Base-by-base conservation (phyloP, 2,888 invertebrate species). In the Hetaerina titia region DNA sequence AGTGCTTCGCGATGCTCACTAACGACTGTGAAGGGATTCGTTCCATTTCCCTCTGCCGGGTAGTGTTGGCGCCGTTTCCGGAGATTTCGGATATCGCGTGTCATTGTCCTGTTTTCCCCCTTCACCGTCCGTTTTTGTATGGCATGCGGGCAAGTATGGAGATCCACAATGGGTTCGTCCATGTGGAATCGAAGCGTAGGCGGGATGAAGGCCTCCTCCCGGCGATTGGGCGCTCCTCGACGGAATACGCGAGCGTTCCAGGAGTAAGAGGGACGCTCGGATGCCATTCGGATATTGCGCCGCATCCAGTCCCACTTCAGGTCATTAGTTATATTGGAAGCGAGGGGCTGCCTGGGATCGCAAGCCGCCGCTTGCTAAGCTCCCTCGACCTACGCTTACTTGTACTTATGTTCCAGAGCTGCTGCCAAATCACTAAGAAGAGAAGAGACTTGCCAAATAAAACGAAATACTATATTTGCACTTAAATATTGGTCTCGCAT, bases 211-310 rank as follows among this genome's bases (percentile, higher is more conserved):
- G 45, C 45, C 45, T 45, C 45, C 45, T 45, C 45, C 45, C 45
- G 45, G 45, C 45, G 45, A 45, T 45, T 45, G 45, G 45, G 6
- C n/a, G n/a, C 15, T 15, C 69, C n/a, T 69, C 69, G 69, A 17
- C 69, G 15, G 17, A 63, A 19, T 45, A 45, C 63, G 63, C 63
- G 63, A 63, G 19, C 19, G 63, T 63, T 63, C 17, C 17, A 19
- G 63, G 63, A 63, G 63, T 45, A 45, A 4, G 45, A 45, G 45
- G 45, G 19, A 63, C 19, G 5, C 63, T 63, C 63, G 69, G 69
- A n/a, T 69, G n/a, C 69, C 69, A 69, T 69, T 69, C 69, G n/a
- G n/a, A 69, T 69, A 69, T 69, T 69, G 69, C n/a, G 69, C 63
- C 63, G 17, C 0, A 15, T 15, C 2, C 13, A 11, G 13, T 15